Conservation (phyloP, 2,888 invertebrate genomes). For the Amphipoea lucens region DNA sequence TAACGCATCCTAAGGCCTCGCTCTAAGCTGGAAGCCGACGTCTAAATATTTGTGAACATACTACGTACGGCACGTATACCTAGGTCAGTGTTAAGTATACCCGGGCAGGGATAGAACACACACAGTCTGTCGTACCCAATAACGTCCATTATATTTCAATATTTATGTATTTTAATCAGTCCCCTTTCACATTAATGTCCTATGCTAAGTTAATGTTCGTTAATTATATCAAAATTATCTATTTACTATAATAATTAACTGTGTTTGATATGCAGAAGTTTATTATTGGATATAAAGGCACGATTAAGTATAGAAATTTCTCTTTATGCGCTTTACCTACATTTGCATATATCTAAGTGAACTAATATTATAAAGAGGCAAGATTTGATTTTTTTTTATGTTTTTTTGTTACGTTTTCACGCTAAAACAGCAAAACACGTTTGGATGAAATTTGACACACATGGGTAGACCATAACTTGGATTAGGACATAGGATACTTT, state of each 20-base stretch:
- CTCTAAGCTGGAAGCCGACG: background rate
- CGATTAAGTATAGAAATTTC: background rate
- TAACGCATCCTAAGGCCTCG: too few species aligned
- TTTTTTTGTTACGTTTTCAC: too few species aligned
- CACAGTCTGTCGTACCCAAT: background rate
- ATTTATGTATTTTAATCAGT: conserved; percentile 19
- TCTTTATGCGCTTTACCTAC: background rate
- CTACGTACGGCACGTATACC: background rate
- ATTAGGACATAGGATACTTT: too few species aligned
- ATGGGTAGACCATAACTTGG: too few species aligned
- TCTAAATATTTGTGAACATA: background rate
- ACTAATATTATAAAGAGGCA: too few species aligned
- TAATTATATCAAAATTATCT: background rate
- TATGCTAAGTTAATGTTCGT: background rate
- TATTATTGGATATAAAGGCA: conserved; percentile 1
- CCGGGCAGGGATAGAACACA: background rate
- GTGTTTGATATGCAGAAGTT: background rate
- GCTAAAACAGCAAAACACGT: too few species aligned
- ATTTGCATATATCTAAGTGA: background rate
- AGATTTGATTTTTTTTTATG: too few species aligned
- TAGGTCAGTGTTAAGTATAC: background rate
- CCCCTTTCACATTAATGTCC: background rate
- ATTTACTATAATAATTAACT: background rate
- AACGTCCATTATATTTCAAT: background rate
- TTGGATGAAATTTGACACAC: too few species aligned